A percentile compares a stretch with the other conserved stretches of the same genome.
These are phyloP conservation scores for Lacerta agilis DNA, from an alignment of 2,797 vertebrate species.

Conservation along the genomic window DNA sequence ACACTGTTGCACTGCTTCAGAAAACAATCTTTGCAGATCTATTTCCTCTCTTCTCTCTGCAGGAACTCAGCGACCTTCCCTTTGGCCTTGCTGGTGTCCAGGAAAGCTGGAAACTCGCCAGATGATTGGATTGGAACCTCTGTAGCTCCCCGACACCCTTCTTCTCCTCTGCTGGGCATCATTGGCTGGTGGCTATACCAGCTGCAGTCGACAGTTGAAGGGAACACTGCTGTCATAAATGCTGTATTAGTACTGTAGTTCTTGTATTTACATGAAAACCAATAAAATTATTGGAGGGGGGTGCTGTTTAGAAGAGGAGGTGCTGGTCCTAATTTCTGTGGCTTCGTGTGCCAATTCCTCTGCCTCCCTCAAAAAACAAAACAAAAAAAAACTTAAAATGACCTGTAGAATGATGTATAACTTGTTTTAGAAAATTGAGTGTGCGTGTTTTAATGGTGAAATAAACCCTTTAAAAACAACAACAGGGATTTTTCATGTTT, in stretches of 20 bases:
- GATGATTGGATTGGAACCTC: background rate
- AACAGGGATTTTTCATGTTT: no score
- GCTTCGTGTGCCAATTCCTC: background rate
- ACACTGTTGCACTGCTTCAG: background rate
- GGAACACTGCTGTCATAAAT: background rate
- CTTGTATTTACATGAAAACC: no score
- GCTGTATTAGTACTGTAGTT: background rate
- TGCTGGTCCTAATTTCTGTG: background rate
- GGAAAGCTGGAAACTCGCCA: background rate
- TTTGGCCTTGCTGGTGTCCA: background rate
- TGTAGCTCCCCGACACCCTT: background rate
- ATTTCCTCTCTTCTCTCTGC: background rate
- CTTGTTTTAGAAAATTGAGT: no score
- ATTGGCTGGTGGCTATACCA: background rate
- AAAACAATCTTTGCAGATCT: background rate
- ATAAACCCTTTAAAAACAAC: no score
- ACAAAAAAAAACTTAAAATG: no score
- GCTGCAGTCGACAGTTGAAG: background rate
- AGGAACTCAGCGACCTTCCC: background rate
- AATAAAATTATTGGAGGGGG: no score
- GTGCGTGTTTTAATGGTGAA: no score
- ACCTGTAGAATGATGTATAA: no score
- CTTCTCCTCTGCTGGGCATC: background rate
- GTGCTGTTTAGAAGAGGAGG: background rate
- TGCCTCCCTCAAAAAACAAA: background rate